A percentile compares a stretch with the other conserved stretches of the same genome.
Conservation (phyloP, 2,113 vertebrate genomes). For the Climacteris rufus region DNA sequence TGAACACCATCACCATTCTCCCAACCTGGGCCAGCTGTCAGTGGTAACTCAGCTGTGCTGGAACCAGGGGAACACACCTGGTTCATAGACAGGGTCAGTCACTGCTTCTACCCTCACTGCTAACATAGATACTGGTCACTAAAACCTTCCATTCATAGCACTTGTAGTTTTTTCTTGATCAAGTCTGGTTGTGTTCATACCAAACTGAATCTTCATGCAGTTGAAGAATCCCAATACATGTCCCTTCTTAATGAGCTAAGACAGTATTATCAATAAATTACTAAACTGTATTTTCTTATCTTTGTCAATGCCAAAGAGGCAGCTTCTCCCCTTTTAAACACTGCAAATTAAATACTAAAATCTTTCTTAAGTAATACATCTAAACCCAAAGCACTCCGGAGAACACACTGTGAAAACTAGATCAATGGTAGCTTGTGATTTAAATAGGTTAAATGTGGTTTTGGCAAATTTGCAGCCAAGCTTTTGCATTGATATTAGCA, state of each 20-base stretch:
- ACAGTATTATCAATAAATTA: neutral
- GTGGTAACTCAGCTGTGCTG: rapidly evolving
- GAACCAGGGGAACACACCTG: neutral
- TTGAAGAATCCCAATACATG: neutral
- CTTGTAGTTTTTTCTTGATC: neutral
- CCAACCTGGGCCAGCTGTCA: neutral
- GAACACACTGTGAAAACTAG: neutral
- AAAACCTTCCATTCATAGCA: neutral
- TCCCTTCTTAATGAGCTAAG: neutral
- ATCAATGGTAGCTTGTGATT: neutral
- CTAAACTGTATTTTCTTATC: neutral
- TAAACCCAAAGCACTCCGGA: neutral
- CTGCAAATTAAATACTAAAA: neutral
- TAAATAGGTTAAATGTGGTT: neutral
- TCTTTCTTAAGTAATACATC: neutral
- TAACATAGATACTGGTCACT: rapidly evolving
- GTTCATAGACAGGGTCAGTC: rapidly evolving
- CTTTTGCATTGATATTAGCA: neutral
- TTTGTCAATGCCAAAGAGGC: neutral
- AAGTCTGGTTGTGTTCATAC: neutral
- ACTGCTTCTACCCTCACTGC: neutral
- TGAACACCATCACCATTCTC: neutral
- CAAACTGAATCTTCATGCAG: neutral
- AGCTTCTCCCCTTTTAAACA: neutral
- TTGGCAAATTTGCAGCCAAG: neutral